Conservation (phyloP, 2,797 vertebrate genomes). For the Cossypha polioptera region DNA sequence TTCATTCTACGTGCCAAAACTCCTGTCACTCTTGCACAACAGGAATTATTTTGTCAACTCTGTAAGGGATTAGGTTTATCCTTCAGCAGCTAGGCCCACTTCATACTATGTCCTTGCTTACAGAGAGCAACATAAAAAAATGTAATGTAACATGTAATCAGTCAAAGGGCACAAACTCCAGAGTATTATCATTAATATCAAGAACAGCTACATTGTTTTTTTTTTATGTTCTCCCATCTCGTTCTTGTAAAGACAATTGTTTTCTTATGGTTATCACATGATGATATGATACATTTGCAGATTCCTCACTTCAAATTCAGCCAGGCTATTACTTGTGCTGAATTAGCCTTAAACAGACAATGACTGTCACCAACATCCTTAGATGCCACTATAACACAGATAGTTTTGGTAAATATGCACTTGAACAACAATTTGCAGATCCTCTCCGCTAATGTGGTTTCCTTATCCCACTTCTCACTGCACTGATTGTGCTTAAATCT, state of each 20-base stretch:
- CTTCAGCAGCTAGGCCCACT: background rate
- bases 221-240: background rate
- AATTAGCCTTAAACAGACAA: background rate
- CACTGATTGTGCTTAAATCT: background rate
- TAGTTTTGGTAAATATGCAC: background rate
- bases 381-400: background rate
- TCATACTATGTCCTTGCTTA: background rate
- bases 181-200: background rate
- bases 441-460: background rate
- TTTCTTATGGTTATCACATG: background rate
- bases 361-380: background rate
- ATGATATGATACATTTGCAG: background rate
- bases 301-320: background rate
- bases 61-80: background rate
- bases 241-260: background rate
- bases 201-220: background rate
- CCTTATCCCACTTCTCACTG: background rate
- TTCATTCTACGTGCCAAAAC: background rate
- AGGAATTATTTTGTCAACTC: slow-evolving; percentile 9
- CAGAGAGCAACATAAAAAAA: background rate
- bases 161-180: background rate
- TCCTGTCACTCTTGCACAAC: background rate
- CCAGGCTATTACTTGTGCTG: fast-evolving
- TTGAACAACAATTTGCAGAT: background rate
- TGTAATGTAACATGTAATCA: background rate